phyloP scores from a whole-genome alignment of 92 coral and sea anemone genomes.

The Epizoanthus ramosus region DNA sequence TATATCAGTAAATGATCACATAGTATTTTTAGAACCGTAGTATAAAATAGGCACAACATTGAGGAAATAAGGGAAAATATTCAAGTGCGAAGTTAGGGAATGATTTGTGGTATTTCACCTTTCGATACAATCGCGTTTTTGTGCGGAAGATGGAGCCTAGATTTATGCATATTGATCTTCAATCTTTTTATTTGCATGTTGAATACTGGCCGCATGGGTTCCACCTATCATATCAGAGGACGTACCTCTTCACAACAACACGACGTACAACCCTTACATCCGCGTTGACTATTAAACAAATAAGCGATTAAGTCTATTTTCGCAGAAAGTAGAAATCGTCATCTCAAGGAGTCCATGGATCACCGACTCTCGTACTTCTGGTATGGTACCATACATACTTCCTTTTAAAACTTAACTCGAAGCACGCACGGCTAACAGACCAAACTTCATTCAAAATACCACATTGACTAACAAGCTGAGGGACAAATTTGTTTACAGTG shows the following conservation, averaged over 20 bases:
- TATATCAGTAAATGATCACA: neutral
- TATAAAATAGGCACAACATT: neutral
- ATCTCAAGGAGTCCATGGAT: too few species aligned
- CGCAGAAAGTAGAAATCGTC: too few species aligned
- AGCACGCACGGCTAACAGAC: neutral
- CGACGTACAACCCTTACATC: neutral
- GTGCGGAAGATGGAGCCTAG: neutral
- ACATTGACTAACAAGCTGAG: neutral
- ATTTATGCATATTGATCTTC: neutral
- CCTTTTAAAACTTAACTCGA: neutral
- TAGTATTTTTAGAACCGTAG: neutral
- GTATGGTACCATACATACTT: neutral
- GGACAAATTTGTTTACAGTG: constrained; percentile 12
- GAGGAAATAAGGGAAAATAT: neutral
- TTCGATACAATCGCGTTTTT: neutral
- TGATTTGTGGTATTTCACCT: too few species aligned
- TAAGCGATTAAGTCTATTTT: constrained; percentile 16
- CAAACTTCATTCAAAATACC: neutral
- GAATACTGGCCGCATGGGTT: neutral
- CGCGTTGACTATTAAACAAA: neutral
- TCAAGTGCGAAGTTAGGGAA: neutral
- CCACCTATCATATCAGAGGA: neutral
- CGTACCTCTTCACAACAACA: neutral
- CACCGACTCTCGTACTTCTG: neutral
- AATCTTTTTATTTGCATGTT: neutral